phyloP scores from a whole-genome alignment of 37 sponge, comb jelly and placozoan species.

The Oscarella lobularis region DNA sequence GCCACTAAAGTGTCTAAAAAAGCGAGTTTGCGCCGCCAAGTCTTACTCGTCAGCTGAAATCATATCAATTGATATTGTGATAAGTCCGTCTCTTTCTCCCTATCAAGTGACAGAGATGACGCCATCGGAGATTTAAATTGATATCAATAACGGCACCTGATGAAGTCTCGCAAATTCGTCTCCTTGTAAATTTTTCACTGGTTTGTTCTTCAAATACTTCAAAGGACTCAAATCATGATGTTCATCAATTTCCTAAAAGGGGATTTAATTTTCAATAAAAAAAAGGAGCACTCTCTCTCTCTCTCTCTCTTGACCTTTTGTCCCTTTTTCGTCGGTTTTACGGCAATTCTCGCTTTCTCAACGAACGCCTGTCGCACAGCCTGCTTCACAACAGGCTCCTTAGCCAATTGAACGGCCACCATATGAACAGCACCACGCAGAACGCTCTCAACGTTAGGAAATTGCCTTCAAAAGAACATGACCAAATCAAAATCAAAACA shows the following conservation, averaged over 20 bases:
- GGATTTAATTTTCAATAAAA: not conserved
- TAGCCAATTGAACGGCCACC: constrained; percentile 84
- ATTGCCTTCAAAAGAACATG: constrained; percentile 23
- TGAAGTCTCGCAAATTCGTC: constrained; percentile 75
- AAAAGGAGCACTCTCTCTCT: not conserved
- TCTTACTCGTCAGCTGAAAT: not conserved
- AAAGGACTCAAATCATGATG: constrained; percentile 43
- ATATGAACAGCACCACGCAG: constrained; percentile 82
- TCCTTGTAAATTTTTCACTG: constrained; percentile 63
- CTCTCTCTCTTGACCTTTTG: constrained; percentile 45
- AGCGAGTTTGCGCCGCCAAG: not conserved
- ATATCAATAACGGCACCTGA: too few species aligned
- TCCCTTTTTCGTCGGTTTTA: constrained; percentile 85
- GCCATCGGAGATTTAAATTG: too few species aligned
- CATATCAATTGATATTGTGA: too few species aligned
- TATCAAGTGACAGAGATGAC: too few species aligned
- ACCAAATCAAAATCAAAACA: not conserved
- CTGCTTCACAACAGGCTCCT: constrained; percentile 81
- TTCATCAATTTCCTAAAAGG: constrained; percentile 67
- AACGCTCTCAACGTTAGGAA: constrained; percentile 41
- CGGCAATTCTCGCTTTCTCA: constrained; percentile 59
- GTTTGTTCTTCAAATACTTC: constrained; percentile 86
- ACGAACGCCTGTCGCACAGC: constrained; percentile 66
- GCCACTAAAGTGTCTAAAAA: not conserved
- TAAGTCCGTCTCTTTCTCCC: too few species aligned